These are phyloP conservation scores for Danio kyathit DNA, from an alignment of 2,797 vertebrate genomes.

Conservation along the genomic window DNA sequence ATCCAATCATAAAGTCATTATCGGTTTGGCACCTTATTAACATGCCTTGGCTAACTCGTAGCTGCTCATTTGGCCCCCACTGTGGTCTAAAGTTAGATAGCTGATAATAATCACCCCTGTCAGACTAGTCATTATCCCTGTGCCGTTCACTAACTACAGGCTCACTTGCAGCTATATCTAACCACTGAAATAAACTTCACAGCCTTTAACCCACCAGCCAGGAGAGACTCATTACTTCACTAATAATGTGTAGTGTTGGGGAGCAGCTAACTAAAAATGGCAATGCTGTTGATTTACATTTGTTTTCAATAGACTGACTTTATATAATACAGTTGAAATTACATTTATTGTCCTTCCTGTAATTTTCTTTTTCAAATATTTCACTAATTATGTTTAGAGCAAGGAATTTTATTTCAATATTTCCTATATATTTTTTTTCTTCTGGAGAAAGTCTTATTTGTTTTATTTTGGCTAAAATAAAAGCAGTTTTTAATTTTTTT, in stretches of 20 bases:
- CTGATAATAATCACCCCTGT: slow-evolving; percentile 63
- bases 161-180: slow-evolving; percentile 44
- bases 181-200: slow-evolving; percentile 45
- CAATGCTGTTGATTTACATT: not conserved
- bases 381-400: too few species aligned
- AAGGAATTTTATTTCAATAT: too few species aligned
- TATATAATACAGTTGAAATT: too few species aligned
- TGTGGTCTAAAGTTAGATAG: slow-evolving; percentile 57
- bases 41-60: slow-evolving; percentile 72
- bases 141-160: slow-evolving; percentile 53
- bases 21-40: slow-evolving; percentile 85
- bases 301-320: not conserved
- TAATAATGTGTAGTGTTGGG: not conserved
- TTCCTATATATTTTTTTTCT: too few species aligned
- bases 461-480: too few species aligned
- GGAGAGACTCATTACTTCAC: not conserved
- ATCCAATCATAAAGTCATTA: slow-evolving; percentile 86
- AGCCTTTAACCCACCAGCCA: slow-evolving; percentile 44
- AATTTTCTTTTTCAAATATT: too few species aligned
- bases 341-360: too few species aligned
- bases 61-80: slow-evolving; percentile 67
- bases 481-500: too few species aligned
- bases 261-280: not conserved
- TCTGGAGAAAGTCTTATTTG: too few species aligned
- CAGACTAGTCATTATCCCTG: slow-evolving; percentile 61